Base-by-base conservation (phyloP, 2,888 invertebrate genomes). In the Aphidoletes aphidimyza region DNA sequence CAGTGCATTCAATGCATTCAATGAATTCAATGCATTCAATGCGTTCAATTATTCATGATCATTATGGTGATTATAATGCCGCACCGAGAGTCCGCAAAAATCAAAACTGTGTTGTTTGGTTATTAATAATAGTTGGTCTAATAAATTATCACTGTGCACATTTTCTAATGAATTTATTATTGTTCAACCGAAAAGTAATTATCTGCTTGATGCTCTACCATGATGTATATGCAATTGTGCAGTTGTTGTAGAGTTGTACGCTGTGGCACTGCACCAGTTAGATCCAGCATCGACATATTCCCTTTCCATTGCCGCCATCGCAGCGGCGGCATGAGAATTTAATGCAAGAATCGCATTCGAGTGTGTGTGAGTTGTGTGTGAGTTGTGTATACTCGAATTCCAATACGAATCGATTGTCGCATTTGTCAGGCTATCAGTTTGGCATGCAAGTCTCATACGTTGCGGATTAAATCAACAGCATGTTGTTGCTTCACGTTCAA, bases 51-150 rank as follows among this genome's bases (percentile, higher is more conserved):
- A 69, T 69, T 69, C 14, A 69, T 11, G 30, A 69, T 69, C 34
- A 69, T 30, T 34, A 69, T 69, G n/a, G 34, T 69, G 69, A 69
- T 34, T 69, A 9, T 30, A 69, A 34, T 69, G n/a, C 69, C 69
- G 69, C 69, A 54, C 3, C n/a, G 54, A 54, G 54, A 26, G 26
- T 54, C 54, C 54, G 26, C 54, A 69, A 69, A 69, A 30, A 69
- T 69, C 69, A 69, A 34, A 69, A 69, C 69, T 14, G 30, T 69
- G 69, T 30, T 69, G 34, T 69, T 69, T 69, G n/a, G 17, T 69
- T 69, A 69, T 69, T 26, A 69, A 69, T 69, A 69, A 69, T 69
- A 69, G 69, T 69, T 69, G 69, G 69, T 69, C 30, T 9, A 69
- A 69, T 69, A 69, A 69, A 69, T 69, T 30, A 69, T 69, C 69